These are phyloP conservation scores for Ceratina calcarata DNA, from an alignment of 1,140 invertebrate species.

Conservation along the genomic window DNA sequence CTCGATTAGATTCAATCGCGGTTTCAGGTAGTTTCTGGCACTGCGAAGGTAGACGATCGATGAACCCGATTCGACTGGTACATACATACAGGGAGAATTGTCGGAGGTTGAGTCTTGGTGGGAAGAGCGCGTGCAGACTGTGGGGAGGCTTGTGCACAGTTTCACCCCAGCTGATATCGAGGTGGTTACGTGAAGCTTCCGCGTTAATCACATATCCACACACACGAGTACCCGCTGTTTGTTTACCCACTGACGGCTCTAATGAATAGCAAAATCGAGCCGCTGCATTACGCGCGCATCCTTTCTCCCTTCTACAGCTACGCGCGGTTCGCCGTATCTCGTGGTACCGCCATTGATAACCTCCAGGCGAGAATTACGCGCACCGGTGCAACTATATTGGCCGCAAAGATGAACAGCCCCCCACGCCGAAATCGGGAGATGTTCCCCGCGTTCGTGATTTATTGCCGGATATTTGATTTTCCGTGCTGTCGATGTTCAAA, in stretches of 20 bases:
- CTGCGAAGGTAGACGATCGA: constrained; percentile 60
- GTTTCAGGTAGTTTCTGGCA: constrained; percentile 39
- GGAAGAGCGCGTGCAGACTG: constrained; percentile 53
- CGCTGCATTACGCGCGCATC: constrained; percentile 48
- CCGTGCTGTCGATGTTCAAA: not conserved
- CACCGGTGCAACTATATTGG: constrained; percentile 49
- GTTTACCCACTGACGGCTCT: constrained; percentile 72
- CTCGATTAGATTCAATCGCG: constrained; percentile 29
- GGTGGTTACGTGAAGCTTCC: constrained; percentile 67
- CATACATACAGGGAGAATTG: not conserved
- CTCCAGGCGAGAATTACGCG: constrained; percentile 64
- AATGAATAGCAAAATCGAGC: constrained; percentile 77
- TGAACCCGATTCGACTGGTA: constrained; percentile 53
- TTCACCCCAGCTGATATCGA: constrained; percentile 64
- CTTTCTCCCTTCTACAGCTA: constrained; percentile 29
- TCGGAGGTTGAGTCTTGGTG: constrained; percentile 31
- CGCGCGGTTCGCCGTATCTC: not conserved
- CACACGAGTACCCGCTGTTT: constrained; percentile 67
- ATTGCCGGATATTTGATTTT: constrained; percentile 47
- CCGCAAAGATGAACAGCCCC: constrained; percentile 60
- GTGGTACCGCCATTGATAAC: constrained; percentile 51
- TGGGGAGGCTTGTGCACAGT: constrained; percentile 37
- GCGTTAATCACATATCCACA: constrained; percentile 75
- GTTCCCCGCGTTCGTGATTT: constrained; percentile 54
- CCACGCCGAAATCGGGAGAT: constrained; percentile 56